Base-by-base conservation (phyloP, 2,797 vertebrate species). In the Enteromius viviparus region DNA sequence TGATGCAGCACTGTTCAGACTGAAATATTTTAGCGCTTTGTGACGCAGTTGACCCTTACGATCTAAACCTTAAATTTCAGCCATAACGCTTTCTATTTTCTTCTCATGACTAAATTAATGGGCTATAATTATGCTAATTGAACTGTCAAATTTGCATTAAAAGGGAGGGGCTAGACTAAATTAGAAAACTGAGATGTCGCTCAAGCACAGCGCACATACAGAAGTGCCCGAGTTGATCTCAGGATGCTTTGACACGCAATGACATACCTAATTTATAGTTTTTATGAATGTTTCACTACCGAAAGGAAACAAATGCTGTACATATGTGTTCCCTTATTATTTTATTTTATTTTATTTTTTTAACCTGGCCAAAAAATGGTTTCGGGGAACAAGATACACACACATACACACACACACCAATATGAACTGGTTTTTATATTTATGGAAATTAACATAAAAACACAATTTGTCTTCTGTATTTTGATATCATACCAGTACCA, bases 401-500 rank as follows among this genome's bases (percentile, higher is more conserved):
- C 80, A 84, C 85, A 84, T 80, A 79, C 62, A 47, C 62, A 47
- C 45, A 47, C 45, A 47, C 81, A 45, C 42, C 42, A 66, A 87
- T 81, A 85, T 81, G 92, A 94, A 93, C 89, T 93, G 89, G 87
- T 94, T 95, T 93, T 95, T 95, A 92, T 95, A 95, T 91, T 87
- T 88, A 88, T 89, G 80, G 79, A 79, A 69, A 85, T 88, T 64
- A 82, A 87, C 82, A 85, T 71, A 45, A 86, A 91, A 89, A 93
- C 88, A 90, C 88, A 84, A 85, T 88, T 92, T 95, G 92, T 94
- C 92, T 93, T 94, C 91, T 95, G 92, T 96, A 95, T 95, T 96
- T 95, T 96, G 94, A 94, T 95, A 95, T 88, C 92, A 91, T 90
- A 96, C 87, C 91, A 94, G 93, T 94, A 95, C 93, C 94, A 94